These are phyloP conservation scores for Philaethria dido DNA, from an alignment of 2,888 invertebrate genomes.

Conservation along the genomic window DNA sequence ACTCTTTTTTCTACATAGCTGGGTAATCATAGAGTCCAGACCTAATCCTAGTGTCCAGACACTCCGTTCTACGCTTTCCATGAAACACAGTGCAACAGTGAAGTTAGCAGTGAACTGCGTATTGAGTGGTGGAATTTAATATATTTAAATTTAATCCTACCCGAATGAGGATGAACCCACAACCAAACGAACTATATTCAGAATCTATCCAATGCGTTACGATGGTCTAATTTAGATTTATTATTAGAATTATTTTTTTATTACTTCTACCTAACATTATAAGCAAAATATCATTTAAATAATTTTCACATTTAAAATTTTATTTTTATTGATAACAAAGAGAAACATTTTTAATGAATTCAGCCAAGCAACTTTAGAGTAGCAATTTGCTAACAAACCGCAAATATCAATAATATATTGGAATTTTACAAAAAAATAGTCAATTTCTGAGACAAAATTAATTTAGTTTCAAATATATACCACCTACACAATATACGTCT, in stretches of 20 bases:
- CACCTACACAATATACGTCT: constrained; percentile 23
- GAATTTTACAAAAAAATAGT: background rate
- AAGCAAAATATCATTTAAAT: background rate
- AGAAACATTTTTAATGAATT: background rate
- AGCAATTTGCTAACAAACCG: constrained; percentile 12
- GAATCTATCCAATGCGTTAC: too few species aligned
- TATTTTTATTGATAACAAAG: background rate
- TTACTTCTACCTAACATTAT: background rate
- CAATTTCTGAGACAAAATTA: background rate
- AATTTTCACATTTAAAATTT: background rate
- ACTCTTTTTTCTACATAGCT: too few species aligned
- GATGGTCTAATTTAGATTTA: background rate
- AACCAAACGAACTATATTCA: too few species aligned
- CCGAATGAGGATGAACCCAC: too few species aligned
- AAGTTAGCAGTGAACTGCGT: too few species aligned
- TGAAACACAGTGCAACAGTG: too few species aligned
- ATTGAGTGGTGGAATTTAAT: too few species aligned
- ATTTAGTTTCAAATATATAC: constrained; percentile 13
- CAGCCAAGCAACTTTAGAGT: background rate
- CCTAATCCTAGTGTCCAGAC: too few species aligned
- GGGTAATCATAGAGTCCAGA: too few species aligned
- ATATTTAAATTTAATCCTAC: too few species aligned
- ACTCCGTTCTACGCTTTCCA: too few species aligned
- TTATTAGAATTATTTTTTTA: constrained; percentile 3
- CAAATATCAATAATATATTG: background rate